Evolutionary conservation across 2,888 invertebrate species (phyloP).

Genomic region (Acleris literana): DNA sequence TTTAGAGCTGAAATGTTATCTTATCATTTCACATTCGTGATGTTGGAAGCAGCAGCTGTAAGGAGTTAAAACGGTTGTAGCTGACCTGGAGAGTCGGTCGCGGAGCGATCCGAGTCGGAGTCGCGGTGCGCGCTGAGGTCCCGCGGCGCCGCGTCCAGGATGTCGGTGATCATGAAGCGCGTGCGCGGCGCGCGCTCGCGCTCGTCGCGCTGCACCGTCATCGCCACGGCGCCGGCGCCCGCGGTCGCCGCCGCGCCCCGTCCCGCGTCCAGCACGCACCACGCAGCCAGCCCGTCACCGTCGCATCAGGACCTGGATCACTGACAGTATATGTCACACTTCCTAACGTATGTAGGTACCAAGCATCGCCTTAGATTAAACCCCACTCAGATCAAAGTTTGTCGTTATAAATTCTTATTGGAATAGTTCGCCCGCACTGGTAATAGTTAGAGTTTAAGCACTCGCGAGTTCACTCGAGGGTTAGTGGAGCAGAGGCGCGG

Average conservation of each 20-base stretch:
- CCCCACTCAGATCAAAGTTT: not conserved
- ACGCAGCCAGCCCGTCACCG: conserved; percentile 45
- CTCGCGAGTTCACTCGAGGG: conserved; percentile 6
- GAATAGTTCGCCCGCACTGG: conserved; percentile 2
- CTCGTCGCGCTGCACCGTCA: conserved; percentile 86
- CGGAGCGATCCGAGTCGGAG: conserved; percentile 82
- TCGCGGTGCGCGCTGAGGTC: conserved; percentile 84
- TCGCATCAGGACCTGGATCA: conserved; percentile 42
- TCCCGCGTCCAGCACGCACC: conserved; percentile 64
- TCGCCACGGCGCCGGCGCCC: conserved; percentile 82
- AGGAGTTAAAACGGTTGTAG: too few relatives aligned
- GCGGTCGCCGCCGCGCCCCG: conserved; percentile 64
- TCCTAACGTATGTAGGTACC: conserved; percentile 25
- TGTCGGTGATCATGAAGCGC: conserved; percentile 95
- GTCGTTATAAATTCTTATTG: conserved; percentile 11
- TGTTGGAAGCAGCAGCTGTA: too few relatives aligned
- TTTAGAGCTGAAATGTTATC: too few relatives aligned
- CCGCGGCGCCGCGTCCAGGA: conserved; percentile 85
- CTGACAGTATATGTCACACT: conserved; percentile 36
- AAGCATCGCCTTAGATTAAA: too few relatives aligned
- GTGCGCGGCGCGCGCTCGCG: conserved; percentile 90
- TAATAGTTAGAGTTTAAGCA: conserved; percentile 15
- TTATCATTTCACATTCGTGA: not conserved
- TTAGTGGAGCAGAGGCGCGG: conserved; percentile 36
- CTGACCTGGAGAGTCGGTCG: conserved; percentile 82